Percentiles rank a stretch among this genome's conserved stretches.
phyloP scores from a whole-genome alignment of 2,797 vertebrate species.

The Spea hammondii region DNA sequence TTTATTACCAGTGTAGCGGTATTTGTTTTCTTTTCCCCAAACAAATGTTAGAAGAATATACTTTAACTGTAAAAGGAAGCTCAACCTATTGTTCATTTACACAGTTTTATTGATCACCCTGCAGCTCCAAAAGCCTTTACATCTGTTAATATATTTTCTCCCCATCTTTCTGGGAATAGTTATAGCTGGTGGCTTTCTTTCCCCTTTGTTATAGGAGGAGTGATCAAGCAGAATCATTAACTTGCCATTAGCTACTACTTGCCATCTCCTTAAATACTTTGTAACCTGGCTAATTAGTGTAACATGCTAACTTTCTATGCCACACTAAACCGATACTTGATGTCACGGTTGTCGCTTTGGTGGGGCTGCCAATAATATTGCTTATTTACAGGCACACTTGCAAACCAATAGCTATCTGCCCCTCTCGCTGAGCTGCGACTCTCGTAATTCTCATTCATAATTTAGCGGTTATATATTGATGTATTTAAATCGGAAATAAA shows the following conservation, averaged over 20 bases:
- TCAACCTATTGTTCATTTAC: background rate
- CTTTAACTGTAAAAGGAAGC: background rate
- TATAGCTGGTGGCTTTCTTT: conserved; percentile 5
- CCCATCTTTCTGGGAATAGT: background rate
- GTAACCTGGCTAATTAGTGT: background rate
- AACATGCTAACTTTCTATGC: background rate
- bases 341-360: no score
- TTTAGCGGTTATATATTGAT: no score
- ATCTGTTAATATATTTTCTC: background rate
- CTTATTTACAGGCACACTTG: no score
- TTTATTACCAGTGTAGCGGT: background rate
- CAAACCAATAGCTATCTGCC: no score
- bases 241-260: background rate
- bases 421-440: no score
- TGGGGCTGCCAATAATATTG: no score
- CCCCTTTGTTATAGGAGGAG: background rate
- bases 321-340: background rate
- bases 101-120: background rate
- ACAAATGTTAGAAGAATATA: background rate
- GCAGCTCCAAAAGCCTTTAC: background rate
- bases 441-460: no score
- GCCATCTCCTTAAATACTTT: background rate
- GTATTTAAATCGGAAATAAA: no score
- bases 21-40: background rate
- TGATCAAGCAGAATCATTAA: conserved; percentile 18